Evolutionary conservation across 2,113 vertebrate species (phyloP).

Genomic region (Podocnemis expansa): DNA sequence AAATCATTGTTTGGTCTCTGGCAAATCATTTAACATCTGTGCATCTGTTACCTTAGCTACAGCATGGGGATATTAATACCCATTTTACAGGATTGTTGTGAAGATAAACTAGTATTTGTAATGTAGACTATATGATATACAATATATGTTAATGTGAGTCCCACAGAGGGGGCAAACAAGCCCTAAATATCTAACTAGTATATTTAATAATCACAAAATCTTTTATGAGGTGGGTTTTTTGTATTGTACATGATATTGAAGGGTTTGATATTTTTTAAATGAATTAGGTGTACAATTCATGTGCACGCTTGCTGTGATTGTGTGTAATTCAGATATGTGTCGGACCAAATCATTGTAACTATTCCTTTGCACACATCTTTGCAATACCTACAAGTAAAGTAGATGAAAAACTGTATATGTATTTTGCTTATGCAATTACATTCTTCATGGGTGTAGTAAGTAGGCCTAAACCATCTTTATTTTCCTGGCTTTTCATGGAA

Average conservation of each 20-base stretch:
- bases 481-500: background rate
- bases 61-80: background rate
- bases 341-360: background rate
- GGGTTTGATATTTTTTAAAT: background rate
- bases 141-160: background rate
- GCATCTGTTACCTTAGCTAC: background rate
- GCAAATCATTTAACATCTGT: background rate
- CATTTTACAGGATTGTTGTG: background rate
- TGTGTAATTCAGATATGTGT: too few relatives aligned
- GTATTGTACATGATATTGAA: background rate
- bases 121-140: background rate
- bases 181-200: background rate
- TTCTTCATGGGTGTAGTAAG: background rate
- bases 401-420: background rate
- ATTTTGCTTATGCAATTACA: background rate
- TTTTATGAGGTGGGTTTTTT: background rate
- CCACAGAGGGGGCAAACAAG: background rate
- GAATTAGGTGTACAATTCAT: background rate
- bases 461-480: background rate
- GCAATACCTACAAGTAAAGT: background rate
- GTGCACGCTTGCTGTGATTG: background rate
- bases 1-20: background rate
- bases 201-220: background rate
- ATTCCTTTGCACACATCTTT: background rate
- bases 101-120: background rate